Evolutionary conservation across 2,797 vertebrate genomes (phyloP).

Genomic region (Lerista edwardsae): DNA sequence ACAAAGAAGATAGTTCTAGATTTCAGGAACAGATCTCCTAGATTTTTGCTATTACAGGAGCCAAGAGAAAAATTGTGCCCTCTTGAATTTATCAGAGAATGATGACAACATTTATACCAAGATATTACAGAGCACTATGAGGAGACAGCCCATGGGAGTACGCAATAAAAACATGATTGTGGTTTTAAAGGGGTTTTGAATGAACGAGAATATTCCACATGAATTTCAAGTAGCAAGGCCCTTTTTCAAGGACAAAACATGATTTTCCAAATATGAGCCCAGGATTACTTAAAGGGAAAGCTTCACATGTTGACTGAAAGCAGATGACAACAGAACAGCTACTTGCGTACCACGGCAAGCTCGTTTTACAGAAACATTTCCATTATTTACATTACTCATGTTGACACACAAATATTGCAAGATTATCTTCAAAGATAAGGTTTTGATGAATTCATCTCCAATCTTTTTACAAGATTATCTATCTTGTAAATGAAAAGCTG

Average conservation of each 20-base stretch:
- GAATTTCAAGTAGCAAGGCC: conserved; percentile 11
- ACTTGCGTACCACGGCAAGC: neutral
- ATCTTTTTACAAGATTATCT: neutral
- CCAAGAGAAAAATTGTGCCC: neutral
- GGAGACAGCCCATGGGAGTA: conserved; percentile 1
- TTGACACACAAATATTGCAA: neutral
- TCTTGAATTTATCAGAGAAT: conserved; percentile 31
- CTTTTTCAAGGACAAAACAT: conserved; percentile 18
- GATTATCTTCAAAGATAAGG: conserved; percentile 28
- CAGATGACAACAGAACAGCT: conserved; percentile 2
- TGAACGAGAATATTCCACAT: neutral
- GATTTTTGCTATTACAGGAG: conserved; percentile 5
- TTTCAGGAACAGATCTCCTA: neutral
- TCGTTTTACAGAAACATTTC: neutral
- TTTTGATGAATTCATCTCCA: neutral
- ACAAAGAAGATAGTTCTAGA: conserved; percentile 2
- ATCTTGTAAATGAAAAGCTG: conserved; percentile 2
- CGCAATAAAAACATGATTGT: conserved; percentile 13
- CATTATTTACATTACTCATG: neutral
- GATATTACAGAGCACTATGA: conserved; percentile 3
- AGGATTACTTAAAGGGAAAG: neutral
- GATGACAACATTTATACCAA: conserved; percentile 9
- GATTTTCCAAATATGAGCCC: neutral
- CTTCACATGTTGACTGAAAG: conserved; percentile 6
- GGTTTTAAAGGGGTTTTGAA: conserved; percentile 13